Percentiles rank a stretch among this genome's conserved stretches.
phyloP scores from a whole-genome alignment of 2,888 invertebrate species.

The Dolichomitus sp. region DNA sequence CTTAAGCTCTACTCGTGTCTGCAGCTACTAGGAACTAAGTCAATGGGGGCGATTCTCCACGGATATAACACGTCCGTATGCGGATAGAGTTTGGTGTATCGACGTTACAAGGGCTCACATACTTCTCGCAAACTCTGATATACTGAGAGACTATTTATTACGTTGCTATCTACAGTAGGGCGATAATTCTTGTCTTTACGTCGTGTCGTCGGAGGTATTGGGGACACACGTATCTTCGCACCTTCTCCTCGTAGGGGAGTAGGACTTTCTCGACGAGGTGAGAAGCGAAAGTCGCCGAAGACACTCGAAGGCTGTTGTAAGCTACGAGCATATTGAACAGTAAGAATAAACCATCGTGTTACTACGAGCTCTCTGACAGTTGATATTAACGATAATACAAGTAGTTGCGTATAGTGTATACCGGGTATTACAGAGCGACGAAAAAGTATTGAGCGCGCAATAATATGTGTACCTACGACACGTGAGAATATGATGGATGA shows the following conservation, averaged over 20 bases:
- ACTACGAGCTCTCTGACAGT: neutral
- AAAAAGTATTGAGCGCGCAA: neutral
- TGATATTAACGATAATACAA: neutral
- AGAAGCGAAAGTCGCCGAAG: constrained; percentile 57
- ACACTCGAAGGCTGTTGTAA: constrained; percentile 1
- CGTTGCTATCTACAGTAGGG: neutral
- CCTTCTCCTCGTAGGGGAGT: constrained; percentile 40
- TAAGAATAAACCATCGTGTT: constrained; percentile 35
- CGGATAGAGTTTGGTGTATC: constrained; percentile 32
- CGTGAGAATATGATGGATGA: constrained; percentile 56
- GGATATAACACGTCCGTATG: constrained; percentile 30
- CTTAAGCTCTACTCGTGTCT: constrained; percentile 55
- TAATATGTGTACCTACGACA: constrained; percentile 5
- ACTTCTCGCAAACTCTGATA: constrained; percentile 36
- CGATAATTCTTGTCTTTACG: constrained; percentile 1
- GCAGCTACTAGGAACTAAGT: neutral
- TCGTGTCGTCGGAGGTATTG: constrained; percentile 15
- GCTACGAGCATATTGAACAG: constrained; percentile 29
- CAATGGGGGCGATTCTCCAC: constrained; percentile 5
- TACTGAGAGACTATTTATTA: constrained; percentile 14
- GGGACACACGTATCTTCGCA: constrained; percentile 48
- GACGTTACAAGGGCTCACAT: constrained; percentile 21
- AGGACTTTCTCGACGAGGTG: constrained; percentile 48
- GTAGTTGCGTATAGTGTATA: no score
- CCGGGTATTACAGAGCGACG: no score